phyloP scores from a whole-genome alignment of 2,888 invertebrate species.

The Hirudinaria manillensis region DNA sequence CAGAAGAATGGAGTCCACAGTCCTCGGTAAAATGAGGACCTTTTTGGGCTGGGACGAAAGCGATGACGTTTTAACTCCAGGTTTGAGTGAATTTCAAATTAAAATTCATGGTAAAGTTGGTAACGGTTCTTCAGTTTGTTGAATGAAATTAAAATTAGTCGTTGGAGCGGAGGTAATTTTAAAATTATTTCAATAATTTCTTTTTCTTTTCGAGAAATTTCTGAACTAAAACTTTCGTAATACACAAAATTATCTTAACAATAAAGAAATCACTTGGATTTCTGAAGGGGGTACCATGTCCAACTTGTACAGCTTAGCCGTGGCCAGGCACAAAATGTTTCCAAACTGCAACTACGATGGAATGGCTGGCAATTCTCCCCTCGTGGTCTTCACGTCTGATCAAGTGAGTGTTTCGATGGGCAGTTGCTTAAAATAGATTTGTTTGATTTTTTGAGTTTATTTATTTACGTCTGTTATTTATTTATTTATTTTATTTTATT shows the following conservation, averaged over 20 bases:
- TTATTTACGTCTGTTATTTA: too few species aligned
- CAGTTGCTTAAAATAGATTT: not conserved
- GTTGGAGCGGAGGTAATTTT: too few species aligned
- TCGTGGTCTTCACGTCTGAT: slow-evolving; percentile 27
- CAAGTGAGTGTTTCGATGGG: slow-evolving; percentile 2
- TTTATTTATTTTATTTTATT: too few species aligned
- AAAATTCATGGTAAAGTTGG: not conserved
- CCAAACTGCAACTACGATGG: not conserved
- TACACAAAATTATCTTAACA: not conserved
- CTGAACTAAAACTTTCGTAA: too few species aligned
- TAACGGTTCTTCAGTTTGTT: too few species aligned
- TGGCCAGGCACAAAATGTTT: slow-evolving; percentile 19
- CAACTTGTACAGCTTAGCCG: slow-evolving; percentile 28
- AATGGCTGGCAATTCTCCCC: not conserved
- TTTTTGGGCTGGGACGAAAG: slow-evolving; percentile 26
- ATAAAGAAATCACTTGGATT: not conserved
- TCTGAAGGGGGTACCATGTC: slow-evolving; percentile 32
- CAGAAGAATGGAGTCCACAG: slow-evolving; percentile 25
- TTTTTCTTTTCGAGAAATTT: too few species aligned
- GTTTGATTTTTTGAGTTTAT: not conserved
- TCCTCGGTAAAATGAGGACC: slow-evolving; percentile 23
- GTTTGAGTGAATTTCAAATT: slow-evolving; percentile 13
- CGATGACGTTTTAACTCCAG: slow-evolving; percentile 30
- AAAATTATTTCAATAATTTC: not conserved
- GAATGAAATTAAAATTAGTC: too few species aligned